Percentiles rank a stretch among this genome's conserved stretches.
phyloP scores from a whole-genome alignment of 2,797 vertebrate species.

The Aselliscus stoliczkanus region DNA sequence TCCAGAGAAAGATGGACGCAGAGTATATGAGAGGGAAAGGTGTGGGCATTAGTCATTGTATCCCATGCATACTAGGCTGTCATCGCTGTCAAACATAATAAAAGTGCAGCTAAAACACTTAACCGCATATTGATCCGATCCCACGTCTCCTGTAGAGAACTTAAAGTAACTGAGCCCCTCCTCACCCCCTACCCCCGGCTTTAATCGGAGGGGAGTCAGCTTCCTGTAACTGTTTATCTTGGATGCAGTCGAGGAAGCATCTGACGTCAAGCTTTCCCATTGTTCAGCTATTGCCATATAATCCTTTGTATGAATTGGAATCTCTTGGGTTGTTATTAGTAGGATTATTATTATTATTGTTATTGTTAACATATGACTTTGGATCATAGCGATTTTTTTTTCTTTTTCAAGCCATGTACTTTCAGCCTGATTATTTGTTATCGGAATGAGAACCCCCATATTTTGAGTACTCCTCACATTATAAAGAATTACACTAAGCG shows the following conservation, averaged over 20 bases:
- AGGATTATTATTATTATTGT: background rate
- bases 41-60: conserved; percentile 67
- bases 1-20: conserved; percentile 57
- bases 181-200: background rate
- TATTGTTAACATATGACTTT: background rate
- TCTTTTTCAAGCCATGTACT: background rate
- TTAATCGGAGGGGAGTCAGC: background rate
- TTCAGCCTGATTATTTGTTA: background rate
- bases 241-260: conserved; percentile 71
- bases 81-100: conserved; percentile 72
- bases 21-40: conserved; percentile 16
- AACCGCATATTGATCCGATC: conserved; percentile 72
- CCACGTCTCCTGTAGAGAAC: conserved; percentile 52
- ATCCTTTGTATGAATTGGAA: conserved; percentile 35
- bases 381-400: background rate
- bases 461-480: background rate
- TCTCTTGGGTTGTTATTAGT: background rate
- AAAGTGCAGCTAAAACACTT: conserved; percentile 76
- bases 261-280: conserved; percentile 66
- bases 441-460: background rate
- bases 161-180: conserved; percentile 17
- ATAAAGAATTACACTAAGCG: background rate
- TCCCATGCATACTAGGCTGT: conserved; percentile 57
- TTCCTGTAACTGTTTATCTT: conserved; percentile 77
- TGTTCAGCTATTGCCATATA: conserved; percentile 48